Evolutionary conservation across 2,888 invertebrate genomes (phyloP), one percentile per base, ranked within the genome.

Genomic region (Pristionchus exspectatus): DNA sequence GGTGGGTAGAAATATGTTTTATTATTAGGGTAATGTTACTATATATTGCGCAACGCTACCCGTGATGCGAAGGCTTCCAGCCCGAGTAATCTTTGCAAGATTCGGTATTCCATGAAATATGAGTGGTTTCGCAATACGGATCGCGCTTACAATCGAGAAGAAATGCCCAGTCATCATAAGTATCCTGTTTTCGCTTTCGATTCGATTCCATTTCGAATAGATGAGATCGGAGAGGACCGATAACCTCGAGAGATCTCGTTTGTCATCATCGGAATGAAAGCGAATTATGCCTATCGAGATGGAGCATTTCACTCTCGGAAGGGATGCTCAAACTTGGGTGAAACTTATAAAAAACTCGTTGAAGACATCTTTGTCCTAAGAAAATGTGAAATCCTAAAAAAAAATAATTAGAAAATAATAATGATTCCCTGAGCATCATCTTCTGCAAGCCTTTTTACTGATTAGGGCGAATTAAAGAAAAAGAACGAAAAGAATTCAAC

Each of bases 1-100:
- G 94, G 94, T 93, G 56, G 81, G 21, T 74, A 69, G 21, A 18
- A 3, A 9, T 50, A 50, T 50, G 1, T 21, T 7, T 7, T 4
- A 59, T 7, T 59, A 38, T 38, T 38, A 38, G 38, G n/a, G n/a
- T n/a, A n/a, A n/a, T n/a, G n/a, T n/a, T n/a, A n/a, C n/a, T n/a
- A n/a, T n/a, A n/a, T n/a, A n/a, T n/a, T n/a, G n/a, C n/a, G n/a
- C n/a, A n/a, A n/a, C n/a, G n/a, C n/a, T n/a, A n/a, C n/a, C n/a
- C 38, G 38, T 38, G 38, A 2, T 5, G 38, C 38, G 2, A 2
- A 38, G 2, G 38, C 38, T 38, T 38, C 38, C 38, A 3, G 2
- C 5, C 38, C 38, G 38, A 38, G 44, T 9, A 9, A 7, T 50
- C n/a, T 18, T n/a, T 9, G 38, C 3, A 81, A 44, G 38, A 33